Evolutionary conservation across 2,888 invertebrate genomes (phyloP).

Genomic region (Apodemia hepburni): DNA sequence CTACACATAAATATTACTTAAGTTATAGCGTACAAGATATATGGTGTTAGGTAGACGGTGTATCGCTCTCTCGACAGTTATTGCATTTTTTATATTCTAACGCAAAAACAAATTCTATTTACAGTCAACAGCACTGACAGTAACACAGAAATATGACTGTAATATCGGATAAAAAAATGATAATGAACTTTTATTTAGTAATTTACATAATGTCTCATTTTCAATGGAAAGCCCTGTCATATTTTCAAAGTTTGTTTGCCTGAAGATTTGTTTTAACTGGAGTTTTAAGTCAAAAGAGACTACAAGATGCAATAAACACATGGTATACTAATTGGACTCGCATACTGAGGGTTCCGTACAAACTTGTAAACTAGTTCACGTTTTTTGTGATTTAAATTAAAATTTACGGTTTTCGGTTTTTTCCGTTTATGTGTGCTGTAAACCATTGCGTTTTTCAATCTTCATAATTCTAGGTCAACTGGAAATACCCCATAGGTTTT

Average conservation of each 20-base stretch:
- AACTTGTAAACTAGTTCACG: no score
- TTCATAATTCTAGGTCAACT: no score
- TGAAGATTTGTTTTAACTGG: not conserved
- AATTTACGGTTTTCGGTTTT: no score
- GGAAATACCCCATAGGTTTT: no score
- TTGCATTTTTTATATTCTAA: slow-evolving; percentile 61
- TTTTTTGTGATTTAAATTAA: no score
- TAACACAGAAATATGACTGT: slow-evolving; percentile 43
- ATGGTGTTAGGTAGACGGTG: not conserved
- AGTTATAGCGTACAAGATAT: slow-evolving; percentile 23
- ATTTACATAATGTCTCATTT: slow-evolving; percentile 9
- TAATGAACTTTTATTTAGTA: not conserved
- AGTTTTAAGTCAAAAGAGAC: not conserved
- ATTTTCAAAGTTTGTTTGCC: not conserved
- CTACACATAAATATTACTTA: slow-evolving; percentile 30
- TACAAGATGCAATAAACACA: not conserved
- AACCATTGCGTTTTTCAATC: no score
- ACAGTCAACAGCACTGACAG: slow-evolving; percentile 50
- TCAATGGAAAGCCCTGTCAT: not conserved
- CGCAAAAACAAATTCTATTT: slow-evolving; percentile 57
- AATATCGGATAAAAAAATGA: slow-evolving; percentile 23
- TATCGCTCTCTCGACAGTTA: slow-evolving; percentile 6
- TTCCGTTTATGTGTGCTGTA: no score
- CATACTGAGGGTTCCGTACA: no score
- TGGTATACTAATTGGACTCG: no score